These are phyloP conservation scores for Bombus huntii DNA, from an alignment of 1,140 invertebrate species.

Conservation along the genomic window DNA sequence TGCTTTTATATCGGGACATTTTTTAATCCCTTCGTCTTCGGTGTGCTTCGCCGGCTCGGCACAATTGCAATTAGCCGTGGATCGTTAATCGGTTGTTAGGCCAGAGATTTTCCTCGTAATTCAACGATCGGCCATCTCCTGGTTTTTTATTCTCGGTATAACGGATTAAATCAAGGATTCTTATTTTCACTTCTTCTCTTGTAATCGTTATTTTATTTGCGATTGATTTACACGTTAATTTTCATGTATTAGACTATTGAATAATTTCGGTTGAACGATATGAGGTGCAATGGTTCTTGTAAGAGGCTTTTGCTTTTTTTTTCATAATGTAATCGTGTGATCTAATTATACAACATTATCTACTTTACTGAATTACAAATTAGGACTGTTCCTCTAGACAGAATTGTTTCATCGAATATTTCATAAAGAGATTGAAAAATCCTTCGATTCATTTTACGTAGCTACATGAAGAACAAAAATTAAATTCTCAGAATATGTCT, in stretches of 20 bases:
- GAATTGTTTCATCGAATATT: neutral
- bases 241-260: neutral
- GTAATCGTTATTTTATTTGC: neutral
- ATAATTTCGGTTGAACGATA: too few species aligned
- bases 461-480: neutral
- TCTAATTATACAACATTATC: neutral
- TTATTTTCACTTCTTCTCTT: neutral
- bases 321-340: neutral
- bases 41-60: constrained; percentile 51
- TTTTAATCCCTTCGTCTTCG: constrained; percentile 72
- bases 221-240: constrained; percentile 4
- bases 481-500: neutral
- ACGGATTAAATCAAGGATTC: constrained; percentile 47
- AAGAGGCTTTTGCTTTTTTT: too few species aligned
- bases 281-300: too few species aligned
- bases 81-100: constrained; percentile 71
- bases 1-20: constrained; percentile 71
- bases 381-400: neutral
- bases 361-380: neutral
- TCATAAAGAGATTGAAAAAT: neutral
- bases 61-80: constrained; percentile 72
- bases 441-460: neutral
- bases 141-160: constrained; percentile 30
- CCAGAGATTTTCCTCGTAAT: constrained; percentile 62
- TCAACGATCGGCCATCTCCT: constrained; percentile 51